Percentiles rank a stretch among this genome's conserved stretches.
Conservation (phyloP, 2,888 invertebrate genomes). For the Pomacea canaliculata region DNA sequence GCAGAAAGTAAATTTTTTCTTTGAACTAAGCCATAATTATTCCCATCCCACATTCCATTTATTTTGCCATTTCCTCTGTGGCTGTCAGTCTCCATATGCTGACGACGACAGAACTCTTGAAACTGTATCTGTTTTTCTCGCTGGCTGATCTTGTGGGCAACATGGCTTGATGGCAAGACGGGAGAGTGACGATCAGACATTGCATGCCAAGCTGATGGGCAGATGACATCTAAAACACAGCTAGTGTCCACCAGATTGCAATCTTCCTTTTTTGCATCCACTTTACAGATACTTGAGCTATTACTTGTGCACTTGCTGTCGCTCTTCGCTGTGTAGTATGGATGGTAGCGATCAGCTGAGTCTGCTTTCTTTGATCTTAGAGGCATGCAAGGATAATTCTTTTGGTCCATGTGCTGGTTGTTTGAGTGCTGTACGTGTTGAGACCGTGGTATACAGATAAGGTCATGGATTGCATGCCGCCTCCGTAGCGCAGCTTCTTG, state of each 20-base stretch:
- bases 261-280: slow-evolving; percentile 30
- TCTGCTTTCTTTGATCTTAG: slow-evolving; percentile 1
- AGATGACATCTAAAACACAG: slow-evolving; percentile 37
- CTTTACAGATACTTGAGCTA: neutral
- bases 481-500: slow-evolving; percentile 50
- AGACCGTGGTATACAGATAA: slow-evolving; percentile 39
- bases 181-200: slow-evolving; percentile 57
- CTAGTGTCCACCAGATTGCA: slow-evolving; percentile 36
- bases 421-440: slow-evolving; percentile 11
- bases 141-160: slow-evolving; percentile 48
- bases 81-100: slow-evolving; percentile 30
- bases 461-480: slow-evolving; percentile 47
- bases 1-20: neutral
- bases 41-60: neutral
- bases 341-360: neutral
- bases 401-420: neutral
- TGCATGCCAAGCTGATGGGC: slow-evolving; percentile 61
- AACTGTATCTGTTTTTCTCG: slow-evolving; percentile 49
- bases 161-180: slow-evolving; percentile 56
- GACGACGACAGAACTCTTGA: slow-evolving; percentile 45
- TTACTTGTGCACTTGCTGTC: slow-evolving; percentile 2
- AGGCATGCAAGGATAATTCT: neutral
- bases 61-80: neutral
- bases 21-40: neutral
- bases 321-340: neutral